A percentile compares a stretch with the other conserved stretches of the same genome.
Conservation (phyloP, 2,797 vertebrate species). For the Hapalemur alaotrensis region DNA sequence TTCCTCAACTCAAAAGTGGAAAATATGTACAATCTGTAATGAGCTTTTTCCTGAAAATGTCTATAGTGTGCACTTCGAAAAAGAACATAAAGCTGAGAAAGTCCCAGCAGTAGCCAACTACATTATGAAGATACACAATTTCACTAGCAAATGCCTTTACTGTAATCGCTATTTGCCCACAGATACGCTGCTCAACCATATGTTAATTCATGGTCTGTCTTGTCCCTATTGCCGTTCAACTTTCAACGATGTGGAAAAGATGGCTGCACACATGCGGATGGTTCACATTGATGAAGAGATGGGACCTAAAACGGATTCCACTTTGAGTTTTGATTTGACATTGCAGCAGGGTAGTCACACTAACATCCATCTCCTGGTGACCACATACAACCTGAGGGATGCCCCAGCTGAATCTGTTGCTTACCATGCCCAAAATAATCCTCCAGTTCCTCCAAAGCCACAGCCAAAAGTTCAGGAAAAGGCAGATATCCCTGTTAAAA, state of each 20-base stretch:
- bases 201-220: conserved; percentile 97
- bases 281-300: conserved; percentile 94
- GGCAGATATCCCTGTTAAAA: conserved; percentile 88
- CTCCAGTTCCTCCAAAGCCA: conserved; percentile 85
- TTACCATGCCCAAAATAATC: conserved; percentile 95
- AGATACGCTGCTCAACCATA: conserved; percentile 97
- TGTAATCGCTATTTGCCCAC: conserved; percentile 99
- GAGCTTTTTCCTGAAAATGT: conserved; percentile 99
- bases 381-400: conserved; percentile 97
- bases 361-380: conserved; percentile 97
- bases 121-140: conserved; percentile 99
- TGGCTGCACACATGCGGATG: conserved; percentile 97
- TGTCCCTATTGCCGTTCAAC: conserved; percentile 97
- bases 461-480: conserved; percentile 91
- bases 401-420: conserved; percentile 96
- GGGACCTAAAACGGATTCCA: conserved; percentile 95
- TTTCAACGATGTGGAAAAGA: conserved; percentile 99
- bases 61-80: conserved; percentile 98
- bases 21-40: conserved; percentile 99
- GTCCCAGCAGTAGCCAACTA: conserved; percentile 98
- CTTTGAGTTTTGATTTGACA: conserved; percentile 97
- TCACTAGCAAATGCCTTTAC: conserved; percentile 99
- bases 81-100: conserved; percentile 99
- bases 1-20: conserved; percentile 98
- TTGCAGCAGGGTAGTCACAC: conserved; percentile 98